Base-by-base conservation (phyloP, 2,113 vertebrate species). In the Hippocampus guttulatus region DNA sequence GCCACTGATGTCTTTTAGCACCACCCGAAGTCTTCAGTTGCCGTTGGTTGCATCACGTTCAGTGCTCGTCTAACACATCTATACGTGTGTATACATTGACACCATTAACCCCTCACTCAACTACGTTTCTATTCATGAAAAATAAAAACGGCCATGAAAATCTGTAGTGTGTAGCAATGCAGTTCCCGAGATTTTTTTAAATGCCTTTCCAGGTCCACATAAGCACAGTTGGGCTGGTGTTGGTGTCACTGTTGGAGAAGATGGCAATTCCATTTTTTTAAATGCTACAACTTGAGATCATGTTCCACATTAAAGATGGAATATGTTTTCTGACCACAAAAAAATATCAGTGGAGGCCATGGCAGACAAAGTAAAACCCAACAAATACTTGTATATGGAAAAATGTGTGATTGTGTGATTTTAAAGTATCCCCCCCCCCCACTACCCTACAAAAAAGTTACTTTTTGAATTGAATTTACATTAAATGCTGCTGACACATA, bases 11-110 rank as follows among this genome's bases (percentile, higher is more conserved):
- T 61, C 69, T 41, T 38, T 27, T 11, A 38, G 64, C 74, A 63
- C 64, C 43, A 73, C 65, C 58, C 71, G 74, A 73, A 77, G 72
- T 75, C 52, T 71, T 76, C 69, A 6, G 66, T 90, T 89, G 68
- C 88, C 43, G 30, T 57, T 15, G 30, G 45, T 89, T 88, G 77
- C 89, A 87, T 91, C 87, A 89, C 67, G 67, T 78, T 80, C 69
- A 40, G 75, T 71, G 43, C 0, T 64, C 70, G 69, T 76, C 65
- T 41, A 63, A 57, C 71, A 52, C 69, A 70, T 57, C 55, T 40
- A 27, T 18, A 27, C 40, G 55, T 43, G 30, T 60, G 73, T 16
- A 58, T 57, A 70, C 25, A 55, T 71, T 71, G 41, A 67, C 45
- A 67, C 54, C 60, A 38, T 43, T 10, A 12, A 64, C 15, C 21